phyloP scores from a whole-genome alignment of 2,797 vertebrate genomes.

The Sphenopsis melanotis region DNA sequence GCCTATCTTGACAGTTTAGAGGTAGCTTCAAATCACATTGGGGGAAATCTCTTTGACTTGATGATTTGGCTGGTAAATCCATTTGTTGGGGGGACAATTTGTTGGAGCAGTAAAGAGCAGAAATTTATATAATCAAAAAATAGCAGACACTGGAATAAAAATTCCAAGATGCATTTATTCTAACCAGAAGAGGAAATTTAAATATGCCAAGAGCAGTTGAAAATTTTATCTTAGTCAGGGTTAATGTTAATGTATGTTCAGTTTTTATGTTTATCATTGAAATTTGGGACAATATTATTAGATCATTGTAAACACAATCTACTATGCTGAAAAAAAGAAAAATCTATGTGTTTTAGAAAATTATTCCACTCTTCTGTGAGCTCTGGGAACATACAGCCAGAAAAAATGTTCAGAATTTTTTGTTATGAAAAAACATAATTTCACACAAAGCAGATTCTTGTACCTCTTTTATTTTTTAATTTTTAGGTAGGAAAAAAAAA shows the following conservation, averaged over 20 bases:
- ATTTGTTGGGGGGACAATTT: neutral
- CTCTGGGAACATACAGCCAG: neutral
- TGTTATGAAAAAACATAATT: neutral
- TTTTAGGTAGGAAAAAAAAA: neutral
- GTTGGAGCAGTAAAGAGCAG: neutral
- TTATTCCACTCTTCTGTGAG: neutral
- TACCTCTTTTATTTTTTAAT: neutral
- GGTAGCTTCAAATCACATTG: neutral
- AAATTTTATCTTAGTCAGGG: neutral
- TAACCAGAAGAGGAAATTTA: neutral
- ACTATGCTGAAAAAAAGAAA: neutral
- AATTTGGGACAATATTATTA: neutral
- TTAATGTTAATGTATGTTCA: neutral
- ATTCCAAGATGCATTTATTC: neutral
- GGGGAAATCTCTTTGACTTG: neutral
- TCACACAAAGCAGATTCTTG: neutral
- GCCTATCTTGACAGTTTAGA: neutral
- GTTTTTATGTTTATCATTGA: neutral
- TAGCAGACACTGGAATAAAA: neutral
- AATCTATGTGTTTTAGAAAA: neutral
- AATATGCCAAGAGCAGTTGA: neutral
- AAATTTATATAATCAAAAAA: neutral
- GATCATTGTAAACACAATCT: neutral
- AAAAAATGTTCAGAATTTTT: neutral
- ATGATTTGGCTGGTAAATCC: neutral